These are phyloP conservation scores for Eurypyga helias DNA, from an alignment of 2,113 vertebrate species.

Conservation along the genomic window DNA sequence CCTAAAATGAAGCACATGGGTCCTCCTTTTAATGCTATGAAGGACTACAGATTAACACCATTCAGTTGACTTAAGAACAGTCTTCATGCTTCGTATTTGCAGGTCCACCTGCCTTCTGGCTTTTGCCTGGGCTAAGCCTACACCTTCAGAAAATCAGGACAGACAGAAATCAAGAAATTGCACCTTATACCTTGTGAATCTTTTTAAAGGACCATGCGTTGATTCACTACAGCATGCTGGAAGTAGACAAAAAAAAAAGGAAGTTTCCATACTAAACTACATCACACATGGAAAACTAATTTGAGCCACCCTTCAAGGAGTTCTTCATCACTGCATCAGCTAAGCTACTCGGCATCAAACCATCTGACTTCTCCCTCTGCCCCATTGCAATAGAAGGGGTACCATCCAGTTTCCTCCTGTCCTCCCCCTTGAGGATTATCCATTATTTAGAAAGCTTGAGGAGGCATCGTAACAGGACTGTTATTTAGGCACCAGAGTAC, in stretches of 20 bases:
- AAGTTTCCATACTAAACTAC: background rate
- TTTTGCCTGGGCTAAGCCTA: background rate
- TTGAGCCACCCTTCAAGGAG: background rate
- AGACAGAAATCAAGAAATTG: background rate
- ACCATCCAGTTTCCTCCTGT: background rate
- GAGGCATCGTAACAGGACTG: background rate
- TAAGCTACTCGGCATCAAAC: background rate
- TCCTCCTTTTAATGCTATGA: background rate
- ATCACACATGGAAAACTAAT: background rate
- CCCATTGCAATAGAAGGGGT: background rate
- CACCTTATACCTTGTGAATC: background rate
- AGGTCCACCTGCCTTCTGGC: background rate
- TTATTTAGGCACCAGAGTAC: background rate
- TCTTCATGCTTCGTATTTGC: background rate
- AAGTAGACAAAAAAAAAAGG: background rate
- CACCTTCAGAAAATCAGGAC: background rate
- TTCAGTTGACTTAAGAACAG: background rate
- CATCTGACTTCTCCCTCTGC: background rate
- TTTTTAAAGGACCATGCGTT: background rate
- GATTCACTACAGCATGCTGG: background rate
- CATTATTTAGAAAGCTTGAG: background rate
- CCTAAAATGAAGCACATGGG: background rate
- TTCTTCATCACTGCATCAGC: background rate
- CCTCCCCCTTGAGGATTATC: background rate
- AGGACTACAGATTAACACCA: background rate